phyloP scores from a whole-genome alignment of 2,113 vertebrate genomes.

The Ammodytes dubius region DNA sequence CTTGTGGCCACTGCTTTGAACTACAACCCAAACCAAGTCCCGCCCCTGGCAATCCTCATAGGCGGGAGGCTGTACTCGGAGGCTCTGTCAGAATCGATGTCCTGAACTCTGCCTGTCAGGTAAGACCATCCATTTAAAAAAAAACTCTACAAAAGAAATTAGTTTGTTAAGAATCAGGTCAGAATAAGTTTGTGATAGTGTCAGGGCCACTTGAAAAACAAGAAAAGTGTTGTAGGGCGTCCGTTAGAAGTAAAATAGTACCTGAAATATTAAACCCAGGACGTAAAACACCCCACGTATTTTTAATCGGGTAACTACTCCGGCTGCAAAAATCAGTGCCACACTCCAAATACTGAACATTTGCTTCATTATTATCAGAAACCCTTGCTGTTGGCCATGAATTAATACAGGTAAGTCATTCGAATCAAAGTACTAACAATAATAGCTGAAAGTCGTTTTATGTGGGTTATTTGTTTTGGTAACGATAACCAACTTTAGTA shows the following conservation, averaged over 20 bases:
- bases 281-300: accelerated
- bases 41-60: conserved; percentile 34
- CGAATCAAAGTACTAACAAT: background rate
- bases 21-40: conserved; percentile 6
- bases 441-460: background rate
- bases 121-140: accelerated
- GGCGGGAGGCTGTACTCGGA: too few species aligned
- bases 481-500: conserved; percentile 32
- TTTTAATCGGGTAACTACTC: background rate
- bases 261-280: conserved; percentile 45
- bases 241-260: background rate
- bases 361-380: conserved; percentile 12
- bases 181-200: accelerated
- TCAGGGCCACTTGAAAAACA: accelerated
- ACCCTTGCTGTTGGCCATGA: background rate
- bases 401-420: background rate
- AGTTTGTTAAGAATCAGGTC: accelerated
- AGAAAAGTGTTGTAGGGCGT: accelerated
- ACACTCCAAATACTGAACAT: conserved; percentile 26
- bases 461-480: background rate
- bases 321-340: conserved; percentile 51
- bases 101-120: conserved; percentile 18
- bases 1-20: conserved; percentile 30
- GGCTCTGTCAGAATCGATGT: too few species aligned
- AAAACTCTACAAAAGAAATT: background rate